A percentile compares a stretch with the other conserved stretches of the same genome.
Evolutionary conservation across 2,113 vertebrate species (phyloP).

Genomic region (Panurus biarmicus): DNA sequence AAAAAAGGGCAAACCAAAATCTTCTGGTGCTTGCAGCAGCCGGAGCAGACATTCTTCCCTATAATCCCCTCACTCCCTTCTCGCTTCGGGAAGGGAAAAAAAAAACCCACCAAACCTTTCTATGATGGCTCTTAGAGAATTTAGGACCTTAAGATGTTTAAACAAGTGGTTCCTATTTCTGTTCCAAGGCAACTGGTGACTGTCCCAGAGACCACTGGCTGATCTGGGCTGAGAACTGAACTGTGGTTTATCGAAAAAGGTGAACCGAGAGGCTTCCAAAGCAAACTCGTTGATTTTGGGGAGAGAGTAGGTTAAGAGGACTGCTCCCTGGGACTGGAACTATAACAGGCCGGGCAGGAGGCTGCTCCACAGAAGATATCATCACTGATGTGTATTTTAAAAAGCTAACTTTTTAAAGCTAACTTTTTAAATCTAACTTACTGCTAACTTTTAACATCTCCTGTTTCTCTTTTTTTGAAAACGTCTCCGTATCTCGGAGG

Average conservation of each 20-base stretch:
- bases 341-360: neutral
- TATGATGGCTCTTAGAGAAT: constrained; percentile 10
- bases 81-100: neutral
- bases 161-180: constrained; percentile 54
- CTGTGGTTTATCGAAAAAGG: neutral
- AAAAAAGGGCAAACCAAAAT: constrained; percentile 16
- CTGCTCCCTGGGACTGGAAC: neutral
- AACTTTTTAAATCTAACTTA: too few relatives aligned
- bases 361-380: neutral
- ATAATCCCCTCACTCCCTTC: neutral
- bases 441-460: too few relatives aligned
- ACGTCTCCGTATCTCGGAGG: neutral
- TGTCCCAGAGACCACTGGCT: neutral
- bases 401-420: neutral
- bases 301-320: neutral
- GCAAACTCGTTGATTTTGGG: neutral
- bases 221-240: neutral
- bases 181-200: neutral
- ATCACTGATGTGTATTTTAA: neutral
- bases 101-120: neutral
- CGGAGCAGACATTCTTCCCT: constrained; percentile 38
- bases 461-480: neutral
- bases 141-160: constrained; percentile 38
- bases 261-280: neutral
- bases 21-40: constrained; percentile 2